phyloP scores from a whole-genome alignment of 2,113 vertebrate species.

The Podocnemis expansa region DNA sequence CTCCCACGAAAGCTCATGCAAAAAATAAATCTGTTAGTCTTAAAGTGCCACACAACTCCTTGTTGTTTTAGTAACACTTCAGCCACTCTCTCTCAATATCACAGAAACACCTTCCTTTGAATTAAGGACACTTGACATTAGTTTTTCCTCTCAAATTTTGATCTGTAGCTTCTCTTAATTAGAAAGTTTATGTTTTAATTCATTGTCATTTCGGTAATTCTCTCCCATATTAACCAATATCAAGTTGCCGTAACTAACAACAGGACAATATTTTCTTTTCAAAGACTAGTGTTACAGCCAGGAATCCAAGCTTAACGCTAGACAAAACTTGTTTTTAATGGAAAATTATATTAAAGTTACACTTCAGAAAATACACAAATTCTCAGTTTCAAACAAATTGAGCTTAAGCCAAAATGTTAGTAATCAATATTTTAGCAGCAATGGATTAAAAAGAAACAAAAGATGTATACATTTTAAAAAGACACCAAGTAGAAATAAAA shows the following conservation, averaged over 20 bases:
- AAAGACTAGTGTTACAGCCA: background rate
- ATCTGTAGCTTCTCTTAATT: background rate
- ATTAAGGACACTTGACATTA: background rate
- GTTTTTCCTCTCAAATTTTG: background rate
- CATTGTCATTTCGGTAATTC: background rate
- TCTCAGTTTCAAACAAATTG: too few relatives aligned
- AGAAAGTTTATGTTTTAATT: background rate
- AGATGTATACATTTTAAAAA: background rate
- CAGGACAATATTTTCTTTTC: background rate
- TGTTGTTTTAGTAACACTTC: too few relatives aligned
- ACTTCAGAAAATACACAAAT: background rate
- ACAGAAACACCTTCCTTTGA: background rate
- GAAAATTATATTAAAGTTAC: background rate
- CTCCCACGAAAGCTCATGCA: too few relatives aligned
- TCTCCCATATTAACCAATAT: background rate
- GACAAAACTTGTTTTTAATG: background rate
- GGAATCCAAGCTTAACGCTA: background rate
- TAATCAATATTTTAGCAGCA: background rate
- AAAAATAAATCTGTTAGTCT: too few relatives aligned
- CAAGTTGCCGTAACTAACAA: background rate
- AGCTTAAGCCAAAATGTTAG: background rate
- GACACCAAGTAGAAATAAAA: background rate
- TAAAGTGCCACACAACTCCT: too few relatives aligned
- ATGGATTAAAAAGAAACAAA: background rate
- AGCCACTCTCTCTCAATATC: background rate